These are phyloP conservation scores for Prietella phreatophila DNA, from an alignment of 2,113 vertebrate species.

Conservation along the genomic window DNA sequence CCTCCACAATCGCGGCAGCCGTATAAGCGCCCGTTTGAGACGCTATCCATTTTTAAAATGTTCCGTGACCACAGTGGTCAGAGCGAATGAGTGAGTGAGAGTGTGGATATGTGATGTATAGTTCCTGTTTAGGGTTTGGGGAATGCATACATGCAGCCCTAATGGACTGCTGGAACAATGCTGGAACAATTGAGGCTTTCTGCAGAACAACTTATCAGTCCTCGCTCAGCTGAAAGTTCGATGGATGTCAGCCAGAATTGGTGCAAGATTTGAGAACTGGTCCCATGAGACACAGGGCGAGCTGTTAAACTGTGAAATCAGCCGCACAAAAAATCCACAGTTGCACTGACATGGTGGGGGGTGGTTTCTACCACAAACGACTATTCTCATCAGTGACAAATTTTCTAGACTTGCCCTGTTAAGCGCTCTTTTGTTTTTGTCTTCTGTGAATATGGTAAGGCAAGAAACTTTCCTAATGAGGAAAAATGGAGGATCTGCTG, in stretches of 20 bases:
- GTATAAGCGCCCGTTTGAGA: neutral
- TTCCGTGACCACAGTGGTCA: slow-evolving; percentile 55
- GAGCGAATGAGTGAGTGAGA: slow-evolving; percentile 40
- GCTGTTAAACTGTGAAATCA: slow-evolving; percentile 40
- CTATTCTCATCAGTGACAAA: slow-evolving; percentile 22
- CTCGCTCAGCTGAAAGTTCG: slow-evolving; percentile 65
- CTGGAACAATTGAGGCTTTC: slow-evolving; percentile 35
- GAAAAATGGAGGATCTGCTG: slow-evolving; percentile 53
- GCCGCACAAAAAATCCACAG: slow-evolving; percentile 32
- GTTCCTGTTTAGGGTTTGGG: slow-evolving; percentile 23
- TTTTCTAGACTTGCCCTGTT: slow-evolving; percentile 2
- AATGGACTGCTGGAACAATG: slow-evolving; percentile 5
- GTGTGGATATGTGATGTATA: slow-evolving; percentile 57
- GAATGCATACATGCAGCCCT: slow-evolving; percentile 12
- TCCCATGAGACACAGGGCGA: slow-evolving; percentile 38
- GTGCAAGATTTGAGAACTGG: slow-evolving; percentile 56
- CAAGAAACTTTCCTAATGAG: slow-evolving; percentile 34
- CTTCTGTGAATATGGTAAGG: slow-evolving; percentile 1
- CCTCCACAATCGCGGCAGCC: neutral
- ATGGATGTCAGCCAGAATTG: slow-evolving; percentile 61
- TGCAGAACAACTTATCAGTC: slow-evolving; percentile 37
- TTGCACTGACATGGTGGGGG: neutral
- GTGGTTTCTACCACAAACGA: neutral
- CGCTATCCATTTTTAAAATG: slow-evolving; percentile 7
- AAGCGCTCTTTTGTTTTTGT: slow-evolving; percentile 18